Conservation (phyloP, 2,888 invertebrate genomes). For the Rotaria macrura region DNA sequence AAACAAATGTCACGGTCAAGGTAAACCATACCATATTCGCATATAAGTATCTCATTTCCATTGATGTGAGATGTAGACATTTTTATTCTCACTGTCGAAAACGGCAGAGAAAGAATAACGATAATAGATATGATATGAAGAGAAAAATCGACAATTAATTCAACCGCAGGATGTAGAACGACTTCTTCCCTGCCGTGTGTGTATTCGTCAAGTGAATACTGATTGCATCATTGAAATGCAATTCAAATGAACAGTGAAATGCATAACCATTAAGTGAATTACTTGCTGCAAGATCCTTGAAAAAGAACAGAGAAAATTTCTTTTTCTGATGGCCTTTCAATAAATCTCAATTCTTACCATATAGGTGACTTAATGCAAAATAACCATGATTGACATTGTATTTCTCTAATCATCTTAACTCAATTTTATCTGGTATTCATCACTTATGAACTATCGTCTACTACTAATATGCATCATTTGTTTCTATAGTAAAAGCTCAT, state of each 20-base stretch:
- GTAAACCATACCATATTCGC: not conserved
- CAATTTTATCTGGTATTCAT: not conserved
- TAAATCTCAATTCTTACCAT: not conserved
- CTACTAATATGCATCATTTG: not conserved
- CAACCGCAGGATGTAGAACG: not conserved
- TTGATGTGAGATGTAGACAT: not conserved
- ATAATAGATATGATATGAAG: no score
- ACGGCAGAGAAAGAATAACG: no score
- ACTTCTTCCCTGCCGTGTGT: not conserved
- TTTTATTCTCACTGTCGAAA: no score
- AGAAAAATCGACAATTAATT: no score
- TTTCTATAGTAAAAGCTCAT: not conserved
- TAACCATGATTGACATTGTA: not conserved
- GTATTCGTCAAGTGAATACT: not conserved
- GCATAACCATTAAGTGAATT: not conserved
- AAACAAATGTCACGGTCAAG: not conserved
- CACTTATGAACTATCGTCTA: not conserved
- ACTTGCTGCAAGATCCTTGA: not conserved
- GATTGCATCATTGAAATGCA: not conserved
- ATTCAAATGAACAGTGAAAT: not conserved
- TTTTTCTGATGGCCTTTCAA: not conserved
- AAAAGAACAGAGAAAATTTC: not conserved
- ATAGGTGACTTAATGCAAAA: not conserved
- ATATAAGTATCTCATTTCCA: not conserved
- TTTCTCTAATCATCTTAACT: not conserved